Percentiles rank a stretch among this genome's conserved stretches.
Conservation (phyloP, 2,888 invertebrate genomes). For the Polyploca ridens region DNA sequence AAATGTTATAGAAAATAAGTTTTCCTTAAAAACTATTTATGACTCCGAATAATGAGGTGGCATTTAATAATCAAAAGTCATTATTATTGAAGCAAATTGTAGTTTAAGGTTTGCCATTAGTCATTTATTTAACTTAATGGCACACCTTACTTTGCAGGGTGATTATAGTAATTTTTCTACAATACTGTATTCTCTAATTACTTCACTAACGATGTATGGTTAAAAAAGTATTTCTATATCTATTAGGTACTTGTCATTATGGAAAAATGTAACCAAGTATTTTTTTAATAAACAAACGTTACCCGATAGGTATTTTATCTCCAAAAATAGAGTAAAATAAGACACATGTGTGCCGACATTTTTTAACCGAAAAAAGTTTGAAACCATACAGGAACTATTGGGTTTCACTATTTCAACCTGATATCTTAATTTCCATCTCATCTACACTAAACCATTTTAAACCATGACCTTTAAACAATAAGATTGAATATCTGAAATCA, state of each 20-base stretch:
- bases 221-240: background rate
- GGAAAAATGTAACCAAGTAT: background rate
- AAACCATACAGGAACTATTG: conserved; percentile 58
- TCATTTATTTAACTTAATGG: no score
- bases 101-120: no score
- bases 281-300: conserved; percentile 15
- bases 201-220: background rate
- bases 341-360: conserved; percentile 48
- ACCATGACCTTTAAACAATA: conserved; percentile 20
- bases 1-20: background rate
- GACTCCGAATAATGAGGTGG: background rate
- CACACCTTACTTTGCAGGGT: no score
- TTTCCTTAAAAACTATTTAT: conserved; percentile 1
- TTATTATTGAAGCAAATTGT: background rate
- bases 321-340: conserved; percentile 27
- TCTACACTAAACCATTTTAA: conserved; percentile 25
- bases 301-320: conserved; percentile 14
- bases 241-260: background rate
- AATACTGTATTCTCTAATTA: no score
- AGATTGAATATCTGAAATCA: conserved; percentile 21
- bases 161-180: no score
- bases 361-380: conserved; percentile 45
- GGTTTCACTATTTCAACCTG: conserved; percentile 58
- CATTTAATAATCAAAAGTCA: background rate
- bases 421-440: conserved; percentile 55